Evolutionary conservation across 2,113 vertebrate genomes (phyloP).

Genomic region (Pandion haliaetus): DNA sequence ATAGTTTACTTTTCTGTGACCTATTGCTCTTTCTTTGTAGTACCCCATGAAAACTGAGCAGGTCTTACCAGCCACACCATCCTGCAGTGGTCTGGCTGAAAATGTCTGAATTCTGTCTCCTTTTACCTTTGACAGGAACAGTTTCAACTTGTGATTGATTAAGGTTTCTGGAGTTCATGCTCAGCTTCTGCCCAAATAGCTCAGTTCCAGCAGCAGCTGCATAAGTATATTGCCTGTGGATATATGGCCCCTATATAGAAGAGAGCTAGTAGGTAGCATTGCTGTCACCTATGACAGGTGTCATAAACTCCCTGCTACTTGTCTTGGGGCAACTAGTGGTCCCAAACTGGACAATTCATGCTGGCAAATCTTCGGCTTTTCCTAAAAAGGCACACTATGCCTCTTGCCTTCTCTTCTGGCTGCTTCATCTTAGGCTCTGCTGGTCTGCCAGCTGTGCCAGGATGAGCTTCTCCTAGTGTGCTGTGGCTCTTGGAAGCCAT

Average conservation of each 20-base stretch:
- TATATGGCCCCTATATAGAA: neutral
- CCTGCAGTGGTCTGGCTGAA: neutral
- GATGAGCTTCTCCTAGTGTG: neutral
- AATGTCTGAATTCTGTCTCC: neutral
- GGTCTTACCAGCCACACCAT: neutral
- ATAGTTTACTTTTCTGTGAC: neutral
- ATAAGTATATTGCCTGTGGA: neutral
- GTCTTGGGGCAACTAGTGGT: neutral
- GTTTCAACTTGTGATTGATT: neutral
- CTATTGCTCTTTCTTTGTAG: neutral
- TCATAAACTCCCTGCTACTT: neutral
- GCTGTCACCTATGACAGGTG: neutral
- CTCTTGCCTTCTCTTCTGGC: neutral
- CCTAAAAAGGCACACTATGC: fast-evolving
- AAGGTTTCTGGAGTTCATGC: neutral
- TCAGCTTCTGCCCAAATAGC: neutral
- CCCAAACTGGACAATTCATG: neutral
- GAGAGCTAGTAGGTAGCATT: neutral
- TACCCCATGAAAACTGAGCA: neutral
- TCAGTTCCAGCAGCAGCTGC: neutral
- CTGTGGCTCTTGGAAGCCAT: neutral
- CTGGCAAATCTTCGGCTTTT: neutral
- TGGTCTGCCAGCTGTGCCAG: neutral
- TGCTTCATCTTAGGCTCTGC: neutral
- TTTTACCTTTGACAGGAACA: neutral